Evolutionary conservation across 2,113 vertebrate genomes (phyloP).

Genomic region (Solenodon paradoxus): DNA sequence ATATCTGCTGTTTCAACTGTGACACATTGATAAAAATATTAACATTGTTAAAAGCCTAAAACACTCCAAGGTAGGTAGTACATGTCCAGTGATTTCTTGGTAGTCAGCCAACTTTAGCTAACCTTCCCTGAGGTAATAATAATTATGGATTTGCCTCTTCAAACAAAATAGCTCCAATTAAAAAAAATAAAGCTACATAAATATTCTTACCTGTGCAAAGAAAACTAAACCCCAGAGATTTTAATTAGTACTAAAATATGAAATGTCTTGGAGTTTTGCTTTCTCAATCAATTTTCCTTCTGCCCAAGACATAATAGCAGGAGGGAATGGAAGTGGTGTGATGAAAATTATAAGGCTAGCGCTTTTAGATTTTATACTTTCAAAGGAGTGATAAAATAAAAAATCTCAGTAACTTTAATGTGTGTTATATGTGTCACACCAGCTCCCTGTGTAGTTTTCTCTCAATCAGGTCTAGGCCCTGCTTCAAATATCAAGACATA

Average conservation of each 20-base stretch:
- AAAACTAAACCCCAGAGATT: neutral
- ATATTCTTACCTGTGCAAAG: neutral
- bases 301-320: neutral
- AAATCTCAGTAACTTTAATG: neutral
- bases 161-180: constrained; percentile 1
- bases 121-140: neutral
- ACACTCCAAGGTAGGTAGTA: neutral
- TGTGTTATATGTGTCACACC: neutral
- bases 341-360: neutral
- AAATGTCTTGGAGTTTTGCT: neutral
- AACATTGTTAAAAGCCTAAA: neutral
- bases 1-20: neutral
- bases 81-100: neutral
- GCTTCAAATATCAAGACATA: neutral
- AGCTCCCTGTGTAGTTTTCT: neutral
- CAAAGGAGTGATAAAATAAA: neutral
- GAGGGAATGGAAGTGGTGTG: neutral
- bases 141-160: neutral
- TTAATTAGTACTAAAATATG: constrained; percentile 21
- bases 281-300: neutral
- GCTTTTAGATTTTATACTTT: neutral
- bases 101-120: neutral
- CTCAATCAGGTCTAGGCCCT: neutral
- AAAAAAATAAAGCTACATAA: neutral
- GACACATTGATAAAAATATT: neutral